Conservation (phyloP, 2,888 invertebrate genomes). For the Tromatobia lineatoria region DNA sequence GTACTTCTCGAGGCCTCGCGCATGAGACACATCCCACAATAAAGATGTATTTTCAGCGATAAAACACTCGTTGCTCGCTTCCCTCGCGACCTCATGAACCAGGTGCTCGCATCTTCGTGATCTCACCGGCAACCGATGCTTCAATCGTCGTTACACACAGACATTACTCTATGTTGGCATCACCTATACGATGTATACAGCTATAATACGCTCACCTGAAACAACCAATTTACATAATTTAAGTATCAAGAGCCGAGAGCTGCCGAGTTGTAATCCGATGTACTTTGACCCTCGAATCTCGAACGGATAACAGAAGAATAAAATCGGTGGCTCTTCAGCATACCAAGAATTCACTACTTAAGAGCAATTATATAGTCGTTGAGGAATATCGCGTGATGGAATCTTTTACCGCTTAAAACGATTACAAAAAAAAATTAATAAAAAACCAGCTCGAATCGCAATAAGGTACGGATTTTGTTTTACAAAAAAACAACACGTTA, state of each 20-base stretch:
- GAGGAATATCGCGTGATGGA: conserved; percentile 45
- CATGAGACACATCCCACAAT: conserved; percentile 56
- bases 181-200: neutral
- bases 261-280: neutral
- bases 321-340: conserved; percentile 21
- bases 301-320: conserved; percentile 15
- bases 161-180: neutral
- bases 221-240: conserved; percentile 41
- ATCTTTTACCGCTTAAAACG: neutral
- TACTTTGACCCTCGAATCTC: neutral
- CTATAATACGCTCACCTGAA: neutral
- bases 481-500: neutral
- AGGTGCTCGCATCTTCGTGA: conserved; percentile 36
- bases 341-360: conserved; percentile 19
- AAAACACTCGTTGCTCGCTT: conserved; percentile 42
- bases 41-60: conserved; percentile 66
- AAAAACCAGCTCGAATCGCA: neutral
- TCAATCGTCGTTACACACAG: conserved; percentile 5
- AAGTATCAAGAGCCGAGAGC: neutral
- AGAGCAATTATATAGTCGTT: conserved; percentile 20
- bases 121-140: conserved; percentile 34
- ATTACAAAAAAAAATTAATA: neutral
- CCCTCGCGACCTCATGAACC: conserved; percentile 48
- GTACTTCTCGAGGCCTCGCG: neutral
- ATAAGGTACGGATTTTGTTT: neutral